A percentile compares a stretch with the other conserved stretches of the same genome.
Conservation (phyloP, 2,113 vertebrate genomes). For the Toxotes chatareus region DNA sequence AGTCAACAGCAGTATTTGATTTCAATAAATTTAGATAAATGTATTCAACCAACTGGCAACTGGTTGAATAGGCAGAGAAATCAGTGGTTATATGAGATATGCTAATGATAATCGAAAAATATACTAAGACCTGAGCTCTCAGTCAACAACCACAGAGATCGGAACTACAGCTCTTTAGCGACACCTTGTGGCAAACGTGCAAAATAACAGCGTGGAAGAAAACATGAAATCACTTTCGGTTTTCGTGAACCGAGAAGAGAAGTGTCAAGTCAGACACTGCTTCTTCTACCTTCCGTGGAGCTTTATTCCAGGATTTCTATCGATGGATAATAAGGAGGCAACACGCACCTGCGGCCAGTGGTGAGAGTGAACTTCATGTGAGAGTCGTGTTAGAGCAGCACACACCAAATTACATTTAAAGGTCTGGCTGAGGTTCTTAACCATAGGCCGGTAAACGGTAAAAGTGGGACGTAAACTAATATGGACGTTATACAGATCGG, state of each 20-base stretch:
- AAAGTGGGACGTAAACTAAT: not conserved
- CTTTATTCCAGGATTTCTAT: not conserved
- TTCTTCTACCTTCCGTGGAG: not conserved
- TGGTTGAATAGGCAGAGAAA: too few relatives aligned
- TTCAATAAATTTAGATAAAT: too few relatives aligned
- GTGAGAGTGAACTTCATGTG: conserved; percentile 21
- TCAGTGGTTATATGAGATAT: too few relatives aligned
- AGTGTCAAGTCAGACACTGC: not conserved
- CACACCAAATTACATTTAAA: not conserved
- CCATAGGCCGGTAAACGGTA: not conserved
- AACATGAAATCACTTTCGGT: conserved; percentile 51
- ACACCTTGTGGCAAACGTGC: not conserved
- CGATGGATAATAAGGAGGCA: conserved; percentile 24
- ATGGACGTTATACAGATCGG: too few relatives aligned
- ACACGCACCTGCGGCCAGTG: conserved; percentile 51
- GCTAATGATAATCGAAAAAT: too few relatives aligned
- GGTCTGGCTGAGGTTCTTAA: not conserved
- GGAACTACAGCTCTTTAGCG: not conserved
- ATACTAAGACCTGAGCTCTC: too few relatives aligned
- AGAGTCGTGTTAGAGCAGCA: not conserved
- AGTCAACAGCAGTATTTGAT: too few relatives aligned
- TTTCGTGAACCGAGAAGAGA: not conserved
- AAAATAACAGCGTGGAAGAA: not conserved
- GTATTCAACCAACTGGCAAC: too few relatives aligned
- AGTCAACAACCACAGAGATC: not conserved